These are phyloP conservation scores for Magallana nippona DNA, from an alignment of 2,888 invertebrate genomes.

Conservation along the genomic window DNA sequence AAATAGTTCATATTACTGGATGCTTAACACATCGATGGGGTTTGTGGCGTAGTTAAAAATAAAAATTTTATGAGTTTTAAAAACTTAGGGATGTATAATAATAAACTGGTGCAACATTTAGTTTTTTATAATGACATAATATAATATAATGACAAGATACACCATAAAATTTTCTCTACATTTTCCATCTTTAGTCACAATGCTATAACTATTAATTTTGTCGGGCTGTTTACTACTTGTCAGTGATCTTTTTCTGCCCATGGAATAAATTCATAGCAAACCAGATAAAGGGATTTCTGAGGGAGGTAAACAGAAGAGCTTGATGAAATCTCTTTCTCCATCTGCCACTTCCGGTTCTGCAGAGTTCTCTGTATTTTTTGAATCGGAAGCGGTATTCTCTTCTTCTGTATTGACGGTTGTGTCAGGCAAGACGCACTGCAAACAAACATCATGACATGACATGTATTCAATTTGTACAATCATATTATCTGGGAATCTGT, in stretches of 20 bases:
- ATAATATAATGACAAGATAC: neutral
- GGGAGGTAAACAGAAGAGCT: slow-evolving; percentile 77
- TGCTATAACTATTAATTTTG: too few species aligned
- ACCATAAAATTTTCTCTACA: too few species aligned
- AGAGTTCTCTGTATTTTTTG: slow-evolving; percentile 41
- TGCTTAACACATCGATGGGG: neutral
- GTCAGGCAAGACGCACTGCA: slow-evolving; percentile 68
- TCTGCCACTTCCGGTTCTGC: slow-evolving; percentile 54
- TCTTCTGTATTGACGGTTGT: slow-evolving; percentile 51
- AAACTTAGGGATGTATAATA: too few species aligned
- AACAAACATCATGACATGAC: neutral
- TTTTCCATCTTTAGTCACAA: too few species aligned
- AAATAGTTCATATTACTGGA: neutral
- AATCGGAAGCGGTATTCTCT: slow-evolving; percentile 36
- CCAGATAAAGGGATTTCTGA: slow-evolving; percentile 76
- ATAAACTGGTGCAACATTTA: too few species aligned
- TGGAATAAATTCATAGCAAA: slow-evolving; percentile 44
- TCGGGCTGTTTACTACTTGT: too few species aligned
- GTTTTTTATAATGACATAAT: neutral
- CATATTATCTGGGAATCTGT: too few species aligned
- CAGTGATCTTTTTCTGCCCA: too few species aligned
- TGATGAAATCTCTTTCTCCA: slow-evolving; percentile 72
- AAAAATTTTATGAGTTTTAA: neutral
- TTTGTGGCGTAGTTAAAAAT: neutral
- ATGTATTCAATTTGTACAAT: too few species aligned